These are phyloP conservation scores for Plectrocnemia conspersa DNA, from an alignment of 1,140 invertebrate species.

Conservation along the genomic window DNA sequence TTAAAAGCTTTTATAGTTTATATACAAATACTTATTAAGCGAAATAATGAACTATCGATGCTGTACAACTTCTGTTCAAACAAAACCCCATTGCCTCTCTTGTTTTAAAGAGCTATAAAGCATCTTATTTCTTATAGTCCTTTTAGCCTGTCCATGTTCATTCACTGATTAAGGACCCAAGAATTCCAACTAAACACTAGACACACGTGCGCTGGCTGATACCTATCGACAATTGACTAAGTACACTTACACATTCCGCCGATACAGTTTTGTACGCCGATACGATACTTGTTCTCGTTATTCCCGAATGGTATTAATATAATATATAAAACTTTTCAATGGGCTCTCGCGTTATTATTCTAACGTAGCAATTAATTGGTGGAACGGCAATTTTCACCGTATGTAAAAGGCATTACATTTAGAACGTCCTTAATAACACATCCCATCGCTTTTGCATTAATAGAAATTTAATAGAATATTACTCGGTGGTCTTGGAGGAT, in stretches of 20 bases:
- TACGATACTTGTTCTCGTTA: too few relatives aligned
- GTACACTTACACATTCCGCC: too few relatives aligned
- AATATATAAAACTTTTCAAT: too few relatives aligned
- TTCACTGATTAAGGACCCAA: constrained; percentile 14
- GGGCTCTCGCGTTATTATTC: too few relatives aligned
- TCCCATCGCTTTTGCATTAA: constrained; percentile 9
- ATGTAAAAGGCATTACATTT: background rate
- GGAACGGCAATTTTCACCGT: too few relatives aligned
- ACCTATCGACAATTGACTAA: too few relatives aligned
- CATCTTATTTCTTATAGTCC: constrained; percentile 8
- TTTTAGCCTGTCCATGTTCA: constrained; percentile 8
- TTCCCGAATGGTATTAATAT: too few relatives aligned
- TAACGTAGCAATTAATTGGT: too few relatives aligned
- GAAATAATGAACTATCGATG: background rate
- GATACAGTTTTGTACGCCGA: too few relatives aligned
- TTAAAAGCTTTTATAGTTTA: too few relatives aligned
- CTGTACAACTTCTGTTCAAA: background rate
- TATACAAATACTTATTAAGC: too few relatives aligned
- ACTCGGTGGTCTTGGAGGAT: constrained; percentile 1
- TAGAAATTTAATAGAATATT: constrained; percentile 12
- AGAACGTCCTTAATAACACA: constrained; percentile 4
- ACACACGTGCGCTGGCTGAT: constrained; percentile 3
- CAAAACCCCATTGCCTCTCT: background rate
- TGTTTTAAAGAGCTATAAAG: constrained; percentile 8
- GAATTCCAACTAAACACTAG: constrained; percentile 5